These are phyloP conservation scores for Catamblyrhynchus diadema DNA, from an alignment of 2,797 vertebrate species.

Conservation along the genomic window DNA sequence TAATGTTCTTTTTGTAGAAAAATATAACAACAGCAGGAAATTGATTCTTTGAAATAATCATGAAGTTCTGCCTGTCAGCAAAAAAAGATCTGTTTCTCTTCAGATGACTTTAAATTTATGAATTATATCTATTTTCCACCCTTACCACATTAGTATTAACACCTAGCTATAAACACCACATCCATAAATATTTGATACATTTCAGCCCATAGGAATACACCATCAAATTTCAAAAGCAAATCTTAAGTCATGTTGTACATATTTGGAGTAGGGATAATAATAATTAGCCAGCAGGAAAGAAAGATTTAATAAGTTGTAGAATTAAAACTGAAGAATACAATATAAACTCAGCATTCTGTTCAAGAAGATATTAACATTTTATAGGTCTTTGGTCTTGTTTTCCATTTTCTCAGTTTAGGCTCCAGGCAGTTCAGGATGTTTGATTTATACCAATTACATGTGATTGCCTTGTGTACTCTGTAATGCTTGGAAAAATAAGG, in stretches of 20 bases:
- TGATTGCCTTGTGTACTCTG: conserved; percentile 19
- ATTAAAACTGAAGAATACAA: not conserved
- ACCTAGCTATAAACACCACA: not conserved
- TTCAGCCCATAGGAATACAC: not conserved
- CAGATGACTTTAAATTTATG: not conserved
- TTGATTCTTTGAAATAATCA: not conserved
- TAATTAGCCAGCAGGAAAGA: not conserved
- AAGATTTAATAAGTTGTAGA: conserved; percentile 13
- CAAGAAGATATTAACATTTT: conserved; percentile 42
- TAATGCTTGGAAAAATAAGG: not conserved
- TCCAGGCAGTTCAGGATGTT: conserved; percentile 13
- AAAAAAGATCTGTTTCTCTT: not conserved
- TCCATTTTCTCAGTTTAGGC: conserved; percentile 18
- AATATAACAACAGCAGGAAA: not conserved
- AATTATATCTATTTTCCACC: not conserved
- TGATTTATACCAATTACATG: conserved; percentile 23
- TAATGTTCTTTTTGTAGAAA: not conserved
- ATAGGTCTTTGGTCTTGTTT: conserved; percentile 3
- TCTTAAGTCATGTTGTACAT: not conserved
- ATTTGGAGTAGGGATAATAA: not conserved
- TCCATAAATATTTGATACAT: not conserved
- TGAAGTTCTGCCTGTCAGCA: not conserved
- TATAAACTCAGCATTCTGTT: not conserved
- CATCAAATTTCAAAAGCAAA: not conserved
- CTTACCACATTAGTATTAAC: not conserved